phyloP scores from a whole-genome alignment of 1,140 invertebrate species.

The Atta colombica region DNA sequence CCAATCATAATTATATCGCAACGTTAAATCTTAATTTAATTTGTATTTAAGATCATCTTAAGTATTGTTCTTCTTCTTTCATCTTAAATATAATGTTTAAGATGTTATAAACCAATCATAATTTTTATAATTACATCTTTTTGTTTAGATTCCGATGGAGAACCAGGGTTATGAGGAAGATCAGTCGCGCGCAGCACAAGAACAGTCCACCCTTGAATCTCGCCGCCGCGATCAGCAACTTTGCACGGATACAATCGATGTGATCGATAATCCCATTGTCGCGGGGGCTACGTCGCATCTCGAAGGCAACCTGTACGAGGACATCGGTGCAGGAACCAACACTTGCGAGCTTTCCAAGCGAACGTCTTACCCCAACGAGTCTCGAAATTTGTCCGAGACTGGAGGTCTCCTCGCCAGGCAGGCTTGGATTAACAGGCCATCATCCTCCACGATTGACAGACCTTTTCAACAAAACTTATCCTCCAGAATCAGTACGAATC shows the following conservation, averaged over 20 bases:
- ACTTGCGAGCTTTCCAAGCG: background rate
- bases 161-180: constrained; percentile 84
- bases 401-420: background rate
- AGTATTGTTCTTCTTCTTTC: too few relatives aligned
- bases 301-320: constrained; percentile 83
- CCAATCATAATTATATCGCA: background rate
- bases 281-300: background rate
- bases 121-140: background rate
- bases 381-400: background rate
- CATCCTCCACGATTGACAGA: background rate
- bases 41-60: too few relatives aligned
- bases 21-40: too few relatives aligned
- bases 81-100: background rate
- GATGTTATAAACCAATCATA: background rate
- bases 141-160: constrained; percentile 80
- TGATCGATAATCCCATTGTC: background rate
- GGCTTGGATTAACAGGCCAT: constrained; percentile 1
- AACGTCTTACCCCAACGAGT: background rate
- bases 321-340: constrained; percentile 70
- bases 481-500: constrained; percentile 63
- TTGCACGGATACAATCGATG: background rate
- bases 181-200: constrained; percentile 58
- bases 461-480: constrained; percentile 79
- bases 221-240: background rate
- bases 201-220: background rate